Evolutionary conservation across 2,797 vertebrate species (phyloP), one percentile per base, ranked within the genome.

Genomic region (Delichon dasypus): DNA sequence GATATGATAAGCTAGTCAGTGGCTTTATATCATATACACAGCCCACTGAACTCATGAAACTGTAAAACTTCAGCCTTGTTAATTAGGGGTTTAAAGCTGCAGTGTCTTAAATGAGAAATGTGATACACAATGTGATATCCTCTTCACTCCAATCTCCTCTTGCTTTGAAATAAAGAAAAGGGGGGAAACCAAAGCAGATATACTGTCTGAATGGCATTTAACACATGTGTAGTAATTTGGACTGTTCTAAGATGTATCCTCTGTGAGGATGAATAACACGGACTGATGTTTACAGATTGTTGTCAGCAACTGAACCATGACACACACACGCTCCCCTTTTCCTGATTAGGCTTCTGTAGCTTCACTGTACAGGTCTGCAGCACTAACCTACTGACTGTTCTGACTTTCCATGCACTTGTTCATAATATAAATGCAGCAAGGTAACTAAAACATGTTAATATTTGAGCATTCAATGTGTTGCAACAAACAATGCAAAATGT

Each of bases 251-350:
- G 23, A 48, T 16, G n/a, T 3, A 26, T 44, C 26, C 11, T 72
- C 36, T 50, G 8, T 50, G n/a, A 84, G 22, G 7, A 57, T n/a
- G 17, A 86, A 27, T 51, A 84, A 23, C 13, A 66, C 4, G 5
- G 34, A 61, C 30, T 62, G 60, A 45, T 51, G 22, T 88, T 88
- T 76, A 45, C 42, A 62, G 38, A 40, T n/a, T 38, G 48, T 10
- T 6, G 2, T 13, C 26, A 32, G 18, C 32, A 48, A 32, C 26
- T 74, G 2, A 18, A 54, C 18, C 32, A n/a, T 34, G 9, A 65
- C 5, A 14, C 3, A 4, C 17, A 7, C 3, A 2, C 29, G 2
- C 38, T 1, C 23, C 7, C 7, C 6, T 57, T 74, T 60, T 75
- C 23, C 61, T 34, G 13, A 22, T 21, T 54, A 12, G 14, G 10